These are phyloP conservation scores for Atractosteus spatula DNA, from an alignment of 2,113 vertebrate species.

Conservation along the genomic window DNA sequence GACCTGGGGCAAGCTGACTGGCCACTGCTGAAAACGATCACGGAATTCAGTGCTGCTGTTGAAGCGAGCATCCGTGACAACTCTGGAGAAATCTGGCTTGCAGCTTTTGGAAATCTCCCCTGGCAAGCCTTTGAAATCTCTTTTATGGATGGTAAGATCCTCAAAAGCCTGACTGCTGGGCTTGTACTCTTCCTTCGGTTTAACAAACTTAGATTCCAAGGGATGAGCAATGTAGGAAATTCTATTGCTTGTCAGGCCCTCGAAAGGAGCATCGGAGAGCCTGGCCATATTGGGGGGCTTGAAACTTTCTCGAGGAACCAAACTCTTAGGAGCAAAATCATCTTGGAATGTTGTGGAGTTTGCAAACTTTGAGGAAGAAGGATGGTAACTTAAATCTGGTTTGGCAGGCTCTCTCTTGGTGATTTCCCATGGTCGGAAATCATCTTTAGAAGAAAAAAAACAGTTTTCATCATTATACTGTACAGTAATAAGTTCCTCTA, in stretches of 20 bases:
- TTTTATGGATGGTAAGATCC: constrained; percentile 69
- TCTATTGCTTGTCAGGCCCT: constrained; percentile 62
- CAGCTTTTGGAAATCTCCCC: constrained; percentile 64
- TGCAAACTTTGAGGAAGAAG: constrained; percentile 67
- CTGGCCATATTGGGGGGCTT: constrained; percentile 54
- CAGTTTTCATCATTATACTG: too few species aligned
- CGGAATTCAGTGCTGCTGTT: constrained; percentile 70
- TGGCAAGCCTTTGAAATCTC: constrained; percentile 66
- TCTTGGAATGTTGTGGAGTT: constrained; percentile 78
- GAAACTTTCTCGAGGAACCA: constrained; percentile 52
- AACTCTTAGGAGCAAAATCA: constrained; percentile 58
- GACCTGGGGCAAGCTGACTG: constrained; percentile 39
- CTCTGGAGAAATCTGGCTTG: constrained; percentile 53
- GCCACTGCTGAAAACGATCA: constrained; percentile 70
- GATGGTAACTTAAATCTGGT: constrained; percentile 54
- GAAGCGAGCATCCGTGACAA: constrained; percentile 48
- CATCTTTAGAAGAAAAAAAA: constrained; percentile 59
- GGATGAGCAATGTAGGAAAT: constrained; percentile 55
- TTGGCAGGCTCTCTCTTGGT: constrained; percentile 60
- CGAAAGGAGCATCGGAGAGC: constrained; percentile 55
- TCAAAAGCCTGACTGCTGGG: constrained; percentile 65
- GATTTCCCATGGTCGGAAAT: constrained; percentile 69
- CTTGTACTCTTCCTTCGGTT: constrained; percentile 57
- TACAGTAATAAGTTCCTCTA: too few species aligned
- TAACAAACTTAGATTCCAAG: constrained; percentile 42